Base-by-base conservation (phyloP, 2,797 vertebrate species). In the Macrochelys suwanniensis region DNA sequence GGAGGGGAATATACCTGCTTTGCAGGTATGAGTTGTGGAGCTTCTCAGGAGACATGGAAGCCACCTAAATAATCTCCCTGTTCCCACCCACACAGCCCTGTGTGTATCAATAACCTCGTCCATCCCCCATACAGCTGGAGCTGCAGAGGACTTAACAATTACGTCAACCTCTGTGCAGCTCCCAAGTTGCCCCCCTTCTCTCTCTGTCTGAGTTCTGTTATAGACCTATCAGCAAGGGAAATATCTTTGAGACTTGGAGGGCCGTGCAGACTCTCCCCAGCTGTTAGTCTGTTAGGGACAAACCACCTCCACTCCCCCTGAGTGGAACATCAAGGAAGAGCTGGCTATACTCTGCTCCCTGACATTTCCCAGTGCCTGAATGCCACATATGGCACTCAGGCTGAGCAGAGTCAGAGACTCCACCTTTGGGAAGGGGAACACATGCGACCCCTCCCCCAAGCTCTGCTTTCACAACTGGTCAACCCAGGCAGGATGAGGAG, bases 401-500 rank as follows among this genome's bases (percentile, higher is more conserved):
- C 61, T 53, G 49, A 88, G 82, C 28, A 23, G 91, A 61, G 56
- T 50, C 61, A 56, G 33, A 50, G 71, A 31, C 1, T 93, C 37
- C 42, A 23, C 89, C 65, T 68, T 23, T 68, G 65, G 65, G n/a
- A 68, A 68, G 17, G 65, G n/a, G 56, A 74, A 86, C 33, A 51
- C 82, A 87, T 49, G 7, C 2, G 2, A 10, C 28, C 74, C 87
- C 42, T 16, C 68, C 68, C 10, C 5, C 26, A 3, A 50, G 65
- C 53, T 79, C 65, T 83, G 54, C 57, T 56, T 92, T 71, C 87
- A 25, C 51, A 77, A 71, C 71, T 26, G 17, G n/a, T 28, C 26
- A 7, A 7, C 0, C 0, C 2, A 56, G 4, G n/a, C 4, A 79
- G 89, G 50, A 54, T 74, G 87, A 85, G 87, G 53, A 0, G 0